phyloP scores from a whole-genome alignment of 2,888 invertebrate species.

The Norana najaformis region DNA sequence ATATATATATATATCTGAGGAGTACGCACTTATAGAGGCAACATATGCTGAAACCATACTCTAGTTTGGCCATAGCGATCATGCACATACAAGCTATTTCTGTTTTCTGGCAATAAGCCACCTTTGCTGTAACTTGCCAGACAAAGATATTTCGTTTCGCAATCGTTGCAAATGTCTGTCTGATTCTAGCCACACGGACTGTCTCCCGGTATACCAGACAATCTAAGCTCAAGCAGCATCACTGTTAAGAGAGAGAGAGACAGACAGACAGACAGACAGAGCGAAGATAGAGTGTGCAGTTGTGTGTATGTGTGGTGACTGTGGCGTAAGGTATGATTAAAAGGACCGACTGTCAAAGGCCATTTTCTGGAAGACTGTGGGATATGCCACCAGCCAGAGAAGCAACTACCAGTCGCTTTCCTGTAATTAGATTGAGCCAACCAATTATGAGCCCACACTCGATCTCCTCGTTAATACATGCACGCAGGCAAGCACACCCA shows the following conservation, averaged over 20 bases:
- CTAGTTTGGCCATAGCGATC: background rate
- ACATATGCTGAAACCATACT: background rate
- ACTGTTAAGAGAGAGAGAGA: too few species aligned
- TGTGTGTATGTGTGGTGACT: too few species aligned
- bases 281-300: too few species aligned
- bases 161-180: background rate
- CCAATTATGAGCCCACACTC: background rate
- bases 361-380: too few species aligned
- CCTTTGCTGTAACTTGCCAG: background rate
- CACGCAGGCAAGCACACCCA: background rate
- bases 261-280: too few species aligned
- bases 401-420: background rate
- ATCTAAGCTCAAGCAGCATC: background rate
- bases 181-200: background rate
- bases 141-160: background rate
- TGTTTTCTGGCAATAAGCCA: background rate
- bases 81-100: background rate
- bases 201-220: too few species aligned
- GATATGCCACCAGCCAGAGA: background rate
- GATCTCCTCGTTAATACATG: background rate
- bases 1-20: too few species aligned
- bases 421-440: constrained; percentile 23
- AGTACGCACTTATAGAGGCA: background rate
- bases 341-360: background rate
- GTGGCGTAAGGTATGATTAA: background rate